Evolutionary conservation across 2,888 invertebrate species (phyloP), one percentile per base, ranked within the genome.

Genomic region (Chrysotoxum bicinctum): DNA sequence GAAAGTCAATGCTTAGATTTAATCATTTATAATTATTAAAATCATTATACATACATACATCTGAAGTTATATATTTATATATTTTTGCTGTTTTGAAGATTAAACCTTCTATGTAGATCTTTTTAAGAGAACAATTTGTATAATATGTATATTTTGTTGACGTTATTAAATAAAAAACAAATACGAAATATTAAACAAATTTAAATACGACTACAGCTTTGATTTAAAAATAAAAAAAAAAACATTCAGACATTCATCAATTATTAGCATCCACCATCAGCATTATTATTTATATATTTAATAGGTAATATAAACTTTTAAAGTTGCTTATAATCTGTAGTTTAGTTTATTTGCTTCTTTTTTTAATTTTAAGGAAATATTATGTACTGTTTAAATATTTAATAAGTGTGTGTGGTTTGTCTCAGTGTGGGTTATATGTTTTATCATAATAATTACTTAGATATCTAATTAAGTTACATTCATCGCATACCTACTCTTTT

Each of bases 381-480:
- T 79, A 52, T 69, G 32, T 54, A 30, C 21, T 64, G 32, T 81
- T 69, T 72, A 72, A 79, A 75, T 78, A 83, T 83, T 64, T 76
- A 76, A 84, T 83, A 83, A 84, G 84, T 75, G 70, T 75, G 70
- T 83, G 58, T 66, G 56, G 45, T 48, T 62, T 68, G 69, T 69
- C 54, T 69, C 30, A 56, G 37, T 43, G 69, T 56, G 37, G 12
- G 26, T 54, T 40, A 43, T 16, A 19, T 40, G 19, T 30, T 74
- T 62, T 43, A 14, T 68, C 12, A 21, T 76, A 56, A 19, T 78
- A 66, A 74, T 72, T 77, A 69, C 80, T 85, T 85, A 80, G 60
- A 73, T 54, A 69, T 45, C 68, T 85, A 85, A 81, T 85, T 85
- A 85, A 85, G 85, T 81, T 85, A 77, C 80, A 79, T 76, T 72